A percentile compares a stretch with the other conserved stretches of the same genome.
phyloP scores from a whole-genome alignment of 2,113 vertebrate species.

The Platichthys stellatus region DNA sequence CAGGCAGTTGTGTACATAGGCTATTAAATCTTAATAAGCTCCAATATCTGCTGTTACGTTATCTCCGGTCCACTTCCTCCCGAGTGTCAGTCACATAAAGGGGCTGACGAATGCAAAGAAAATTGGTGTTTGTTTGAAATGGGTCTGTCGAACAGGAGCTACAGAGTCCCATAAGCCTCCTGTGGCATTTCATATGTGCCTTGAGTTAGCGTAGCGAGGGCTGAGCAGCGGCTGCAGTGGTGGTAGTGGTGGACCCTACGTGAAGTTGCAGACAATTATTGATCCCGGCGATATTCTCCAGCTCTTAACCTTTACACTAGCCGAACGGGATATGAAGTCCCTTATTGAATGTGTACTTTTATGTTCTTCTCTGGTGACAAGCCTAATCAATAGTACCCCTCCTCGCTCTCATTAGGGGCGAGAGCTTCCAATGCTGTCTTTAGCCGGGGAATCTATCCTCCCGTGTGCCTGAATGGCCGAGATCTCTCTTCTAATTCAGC shows the following conservation, averaged over 20 bases:
- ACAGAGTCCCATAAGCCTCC: constrained; percentile 44
- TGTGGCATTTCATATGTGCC: constrained; percentile 72
- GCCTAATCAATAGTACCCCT: constrained; percentile 80
- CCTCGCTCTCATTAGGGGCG: constrained; percentile 78
- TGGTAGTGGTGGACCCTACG: constrained; percentile 65
- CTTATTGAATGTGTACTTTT: constrained; percentile 88
- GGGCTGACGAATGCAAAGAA: not conserved
- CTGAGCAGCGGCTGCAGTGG: constrained; percentile 20
- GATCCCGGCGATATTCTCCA: constrained; percentile 83
- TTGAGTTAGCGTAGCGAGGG: constrained; percentile 50
- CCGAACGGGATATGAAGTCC: constrained; percentile 83
- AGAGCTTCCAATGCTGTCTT: constrained; percentile 55
- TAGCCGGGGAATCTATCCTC: constrained; percentile 58
- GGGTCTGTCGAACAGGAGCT: constrained; percentile 43
- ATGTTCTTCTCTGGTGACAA: constrained; percentile 82
- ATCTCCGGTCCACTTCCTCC: constrained; percentile 31
- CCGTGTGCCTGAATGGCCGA: not conserved
- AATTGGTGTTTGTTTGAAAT: constrained; percentile 62
- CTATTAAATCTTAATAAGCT: constrained; percentile 81
- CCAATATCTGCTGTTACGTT: constrained; percentile 38
- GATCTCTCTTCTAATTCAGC: not conserved
- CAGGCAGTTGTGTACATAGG: constrained; percentile 57
- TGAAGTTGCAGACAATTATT: constrained; percentile 84
- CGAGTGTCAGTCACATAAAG: constrained; percentile 2
- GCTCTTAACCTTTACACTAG: constrained; percentile 88